phyloP scores from a whole-genome alignment of 1,140 invertebrate genomes.

The Mycetomoellerius zeteki region DNA sequence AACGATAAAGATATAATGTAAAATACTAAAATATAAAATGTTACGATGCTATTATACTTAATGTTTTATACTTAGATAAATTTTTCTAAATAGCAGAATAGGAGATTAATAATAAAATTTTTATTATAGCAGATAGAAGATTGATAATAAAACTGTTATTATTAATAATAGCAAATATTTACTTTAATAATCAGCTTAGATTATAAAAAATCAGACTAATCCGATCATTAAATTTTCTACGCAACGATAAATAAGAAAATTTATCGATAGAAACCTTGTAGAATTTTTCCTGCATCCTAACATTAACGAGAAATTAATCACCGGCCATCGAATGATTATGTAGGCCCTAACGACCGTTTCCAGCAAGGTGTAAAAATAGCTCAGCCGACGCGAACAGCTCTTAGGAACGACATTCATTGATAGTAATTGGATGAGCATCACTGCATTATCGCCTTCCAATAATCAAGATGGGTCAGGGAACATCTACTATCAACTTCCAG shows the following conservation, averaged over 20 bases:
- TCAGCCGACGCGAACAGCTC: background rate
- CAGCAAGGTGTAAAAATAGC: slow-evolving; percentile 55
- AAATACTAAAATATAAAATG: too few relatives aligned
- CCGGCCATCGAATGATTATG: slow-evolving; percentile 50
- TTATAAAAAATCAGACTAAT: background rate
- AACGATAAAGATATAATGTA: too few relatives aligned
- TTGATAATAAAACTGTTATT: background rate
- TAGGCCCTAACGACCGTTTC: slow-evolving; percentile 61
- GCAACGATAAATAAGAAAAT: slow-evolving; percentile 15
- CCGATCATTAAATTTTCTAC: slow-evolving; percentile 14
- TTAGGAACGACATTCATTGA: slow-evolving; percentile 54
- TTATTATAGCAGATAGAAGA: background rate
- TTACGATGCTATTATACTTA: too few relatives aligned
- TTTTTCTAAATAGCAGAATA: background rate
- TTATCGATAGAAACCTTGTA: background rate
- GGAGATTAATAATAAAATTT: background rate
- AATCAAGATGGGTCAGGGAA: slow-evolving; percentile 27
- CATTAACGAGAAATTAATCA: slow-evolving; percentile 60
- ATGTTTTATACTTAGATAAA: background rate
- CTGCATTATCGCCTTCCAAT: slow-evolving; percentile 61
- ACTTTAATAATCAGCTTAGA: background rate
- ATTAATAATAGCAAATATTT: too few relatives aligned
- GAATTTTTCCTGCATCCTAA: slow-evolving; percentile 12
- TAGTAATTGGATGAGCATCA: slow-evolving; percentile 67
- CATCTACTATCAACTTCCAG: slow-evolving; percentile 15